Conservation (phyloP, 1,140 invertebrate species). For the Bombyx mori region ASM3026992v2 NC_085130.1:7262001-7262500, state of each 20-base stretch:
- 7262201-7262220: background rate
- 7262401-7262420: conserved; percentile 44
- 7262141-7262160: too few relatives aligned
- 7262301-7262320: conserved; percentile 76
- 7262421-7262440: conserved; percentile 20
- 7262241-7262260: conserved; percentile 81
- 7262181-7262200: too few relatives aligned
- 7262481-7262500: conserved; percentile 22
- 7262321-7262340: conserved; percentile 76
- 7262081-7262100: too few relatives aligned
- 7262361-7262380: conserved; percentile 75
- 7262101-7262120: too few relatives aligned
- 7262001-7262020: too few relatives aligned
- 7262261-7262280: conserved; percentile 80
- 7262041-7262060: too few relatives aligned
- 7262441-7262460: conserved; percentile 24
- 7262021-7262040: too few relatives aligned
- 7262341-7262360: conserved; percentile 76
- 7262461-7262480: conserved; percentile 17
- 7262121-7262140: too few relatives aligned
- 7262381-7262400: conserved; percentile 66
- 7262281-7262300: conserved; percentile 75
- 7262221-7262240: conserved; percentile 63
- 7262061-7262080: too few relatives aligned
- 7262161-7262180: too few relatives aligned